Evolutionary conservation across 2,113 vertebrate genomes (phyloP).

Genomic region (Aramus guarauna): DNA sequence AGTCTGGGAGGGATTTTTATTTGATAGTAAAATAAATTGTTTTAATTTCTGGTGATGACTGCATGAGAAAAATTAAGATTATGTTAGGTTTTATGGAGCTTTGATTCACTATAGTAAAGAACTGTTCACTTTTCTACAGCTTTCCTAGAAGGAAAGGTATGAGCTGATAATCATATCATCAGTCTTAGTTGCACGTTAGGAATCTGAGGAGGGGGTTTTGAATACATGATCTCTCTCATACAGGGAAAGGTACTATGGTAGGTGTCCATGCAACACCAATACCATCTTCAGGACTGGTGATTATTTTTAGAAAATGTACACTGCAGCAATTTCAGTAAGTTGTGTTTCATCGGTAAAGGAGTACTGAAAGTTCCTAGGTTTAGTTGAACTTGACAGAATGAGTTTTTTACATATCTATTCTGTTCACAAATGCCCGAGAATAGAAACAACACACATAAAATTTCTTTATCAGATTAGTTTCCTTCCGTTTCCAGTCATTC

Average conservation of each 20-base stretch:
- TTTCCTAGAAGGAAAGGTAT: background rate
- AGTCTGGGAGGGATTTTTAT: background rate
- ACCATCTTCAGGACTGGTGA: background rate
- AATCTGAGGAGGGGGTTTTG: background rate
- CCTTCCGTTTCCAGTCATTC: constrained; percentile 54
- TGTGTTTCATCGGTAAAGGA: background rate
- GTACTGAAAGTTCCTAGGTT: background rate
- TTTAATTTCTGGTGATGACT: background rate
- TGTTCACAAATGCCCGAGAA: background rate
- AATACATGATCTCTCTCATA: background rate
- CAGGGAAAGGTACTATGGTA: background rate
- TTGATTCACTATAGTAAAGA: background rate
- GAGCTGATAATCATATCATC: background rate
- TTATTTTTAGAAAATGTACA: background rate
- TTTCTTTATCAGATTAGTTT: constrained; percentile 50
- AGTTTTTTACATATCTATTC: background rate
- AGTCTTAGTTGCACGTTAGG: background rate
- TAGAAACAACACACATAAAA: background rate
- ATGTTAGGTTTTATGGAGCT: background rate
- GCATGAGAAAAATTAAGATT: background rate
- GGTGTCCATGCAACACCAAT: background rate
- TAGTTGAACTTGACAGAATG: background rate
- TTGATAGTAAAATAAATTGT: background rate
- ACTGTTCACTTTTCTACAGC: background rate
- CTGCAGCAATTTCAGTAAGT: background rate